Base-by-base conservation (phyloP, 2,797 vertebrate species). In the Xyrichtys novacula region DNA sequence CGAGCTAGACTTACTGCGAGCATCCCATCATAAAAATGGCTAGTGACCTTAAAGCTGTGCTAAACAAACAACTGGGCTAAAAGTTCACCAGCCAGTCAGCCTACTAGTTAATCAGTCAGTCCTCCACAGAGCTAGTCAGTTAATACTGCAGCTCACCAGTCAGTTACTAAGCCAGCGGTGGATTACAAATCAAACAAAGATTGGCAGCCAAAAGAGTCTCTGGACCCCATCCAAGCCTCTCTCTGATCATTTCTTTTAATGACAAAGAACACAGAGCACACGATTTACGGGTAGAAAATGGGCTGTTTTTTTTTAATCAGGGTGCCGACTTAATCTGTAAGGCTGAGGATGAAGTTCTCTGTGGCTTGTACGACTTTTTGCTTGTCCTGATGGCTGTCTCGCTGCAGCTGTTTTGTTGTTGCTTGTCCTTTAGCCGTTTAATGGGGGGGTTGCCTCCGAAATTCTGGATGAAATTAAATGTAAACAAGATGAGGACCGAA, bases 241-340 rank as follows among this genome's bases (percentile, higher is more conserved):
- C 79, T 87, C 81, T 81, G 80, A 82, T 85, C 67, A 69, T 73
- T 82, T 73, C 67, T 83, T 86, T 85, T 78, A 84, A 84, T 74
- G 74, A 85, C 85, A 85, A 87, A 72, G 68, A 85, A 78, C 66
- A 78, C 22, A 66, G 62, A 74, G 60, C 67, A 52, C 59, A 54
- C 71, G 75, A 72, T 83, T 80, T 77, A 58, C 53, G 65, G 65
- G 74, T 47, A 40, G 60, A 81, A 85, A 86, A 80, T 29, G 47
- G 39, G 65, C 55, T 17, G 56, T 71, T 63, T 48, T 49, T 70
- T 66, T 60, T 31, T 31, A 73, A 80, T 85, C 78, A 80, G 67
- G 69, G 70, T 61, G 65, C 58, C 74, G 61, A 40, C 59, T 62
- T 86, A 53, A 81, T 85, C 76, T 73, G 68, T n/a, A 25, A 1